Base-by-base conservation (phyloP, 2,888 invertebrate genomes). In the Brachypterus glaber region DNA sequence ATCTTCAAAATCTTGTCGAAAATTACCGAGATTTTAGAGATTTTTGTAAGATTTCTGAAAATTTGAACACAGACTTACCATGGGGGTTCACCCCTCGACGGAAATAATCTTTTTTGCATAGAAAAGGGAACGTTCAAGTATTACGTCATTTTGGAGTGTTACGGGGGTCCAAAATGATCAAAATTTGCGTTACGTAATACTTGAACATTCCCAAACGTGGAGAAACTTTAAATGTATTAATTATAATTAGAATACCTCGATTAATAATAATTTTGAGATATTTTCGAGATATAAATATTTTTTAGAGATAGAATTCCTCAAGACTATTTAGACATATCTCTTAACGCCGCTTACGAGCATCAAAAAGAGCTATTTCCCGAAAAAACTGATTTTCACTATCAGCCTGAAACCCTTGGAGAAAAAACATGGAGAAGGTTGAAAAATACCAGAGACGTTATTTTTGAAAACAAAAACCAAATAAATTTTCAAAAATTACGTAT, bases 301-400 rank as follows among this genome's bases (percentile, higher is more conserved):
- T 46, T 27, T 37, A 64, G 64, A 2, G 50, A 55, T 15, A 47
- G 62, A 18, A 66, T 74, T 34, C 83, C 84, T 0, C 65, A 69
- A 14, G 84, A 86, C 57, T 73, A 76, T 30, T 64, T 87, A 40
- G 87, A 87, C 57, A 68, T 82, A 35, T 64, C 76, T 4, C 62
- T 87, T 33, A 65, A 73, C 3, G 69, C 83, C 0, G 72, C 77
- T 0, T 87, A 85, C 57, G 69, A 78, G 51, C 83, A 85, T 43
- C 72, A 73, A 9, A 62, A 62, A 1, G 82, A 82, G 50, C 51
- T 63, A 17, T 82, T 81, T 51, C 73, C 79, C 0, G 77, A 78
- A 38, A 73, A 68, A 44, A 70, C 71, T 8, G 81, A 84, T 52
- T 59, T 75, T 1, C 67, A 73, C 45, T 55, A 82, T 41, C 86